Percentiles rank a stretch among this genome's conserved stretches.
phyloP scores from a whole-genome alignment of 2,888 invertebrate genomes.

The Catocala sponsa region DNA sequence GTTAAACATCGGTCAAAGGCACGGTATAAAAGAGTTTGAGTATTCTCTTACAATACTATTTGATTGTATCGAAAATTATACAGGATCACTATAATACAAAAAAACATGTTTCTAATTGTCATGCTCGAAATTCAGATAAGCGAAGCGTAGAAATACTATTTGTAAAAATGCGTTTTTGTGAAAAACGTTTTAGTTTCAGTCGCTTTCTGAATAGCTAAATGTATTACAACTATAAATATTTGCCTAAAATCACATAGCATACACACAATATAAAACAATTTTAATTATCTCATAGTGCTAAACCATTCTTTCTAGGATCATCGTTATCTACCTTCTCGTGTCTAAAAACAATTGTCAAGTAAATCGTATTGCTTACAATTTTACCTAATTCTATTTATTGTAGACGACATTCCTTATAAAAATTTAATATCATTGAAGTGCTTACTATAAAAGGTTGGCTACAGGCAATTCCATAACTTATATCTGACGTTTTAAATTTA shows the following conservation, averaged over 20 bases:
- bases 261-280: slow-evolving; percentile 42
- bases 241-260: slow-evolving; percentile 34
- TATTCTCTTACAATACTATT: slow-evolving; percentile 60
- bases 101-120: slow-evolving; percentile 34
- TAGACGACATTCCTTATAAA: slow-evolving; percentile 42
- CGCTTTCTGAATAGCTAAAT: slow-evolving; percentile 40
- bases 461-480: slow-evolving; percentile 39
- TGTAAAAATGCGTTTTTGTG: slow-evolving; percentile 15
- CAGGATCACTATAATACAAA: slow-evolving; percentile 41
- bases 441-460: slow-evolving; percentile 38
- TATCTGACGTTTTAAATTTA: slow-evolving; percentile 24
- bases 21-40: slow-evolving; percentile 58
- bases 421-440: slow-evolving; percentile 37
- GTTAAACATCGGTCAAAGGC: slow-evolving; percentile 61
- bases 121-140: slow-evolving; percentile 45
- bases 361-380: slow-evolving; percentile 57
- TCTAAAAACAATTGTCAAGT: slow-evolving; percentile 42
- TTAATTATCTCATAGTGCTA: slow-evolving; percentile 31
- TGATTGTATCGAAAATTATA: slow-evolving; percentile 41
- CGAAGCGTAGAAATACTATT: slow-evolving; percentile 19
- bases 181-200: slow-evolving; percentile 24
- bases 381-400: slow-evolving; percentile 55
- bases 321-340: slow-evolving; percentile 33
- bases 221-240: slow-evolving; percentile 32
- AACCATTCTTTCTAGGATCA: slow-evolving; percentile 34